These are phyloP conservation scores for Blomia tropicalis DNA, from an alignment of 2,888 invertebrate genomes.

Conservation along the genomic window DNA sequence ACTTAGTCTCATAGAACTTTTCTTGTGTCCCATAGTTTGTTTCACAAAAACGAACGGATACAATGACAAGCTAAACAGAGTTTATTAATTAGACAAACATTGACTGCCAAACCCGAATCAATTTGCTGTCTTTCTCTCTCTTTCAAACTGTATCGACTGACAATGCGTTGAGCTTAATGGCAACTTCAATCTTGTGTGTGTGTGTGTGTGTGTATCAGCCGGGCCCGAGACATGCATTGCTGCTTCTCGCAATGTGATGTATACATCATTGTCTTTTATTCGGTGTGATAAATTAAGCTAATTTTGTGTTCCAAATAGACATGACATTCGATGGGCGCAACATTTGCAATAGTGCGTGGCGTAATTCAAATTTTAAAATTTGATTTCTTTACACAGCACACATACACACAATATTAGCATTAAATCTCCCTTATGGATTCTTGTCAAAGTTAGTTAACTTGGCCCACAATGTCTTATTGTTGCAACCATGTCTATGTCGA, in stretches of 20 bases:
- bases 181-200: neutral
- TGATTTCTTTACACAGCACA: neutral
- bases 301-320: neutral
- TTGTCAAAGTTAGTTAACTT: slow-evolving; percentile 18
- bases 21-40: neutral
- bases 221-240: neutral
- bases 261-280: slow-evolving; percentile 7
- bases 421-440: slow-evolving; percentile 19
- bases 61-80: slow-evolving; percentile 10
- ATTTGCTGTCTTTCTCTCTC: slow-evolving; percentile 3
- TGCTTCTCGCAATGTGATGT: too few species aligned
- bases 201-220: neutral
- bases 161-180: slow-evolving; percentile 14
- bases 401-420: slow-evolving; percentile 2
- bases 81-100: slow-evolving; percentile 14
- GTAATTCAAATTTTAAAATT: slow-evolving; percentile 14
- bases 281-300: slow-evolving; percentile 9
- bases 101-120: neutral
- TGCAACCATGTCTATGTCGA: too few species aligned
- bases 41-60: slow-evolving; percentile 3
- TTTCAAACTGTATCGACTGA: neutral
- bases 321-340: neutral
- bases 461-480: slow-evolving; percentile 3
- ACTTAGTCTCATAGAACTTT: neutral
- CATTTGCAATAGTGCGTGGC: neutral